Base-by-base conservation (phyloP, 2,797 vertebrate species). In the Coccyzus lansbergi region DNA sequence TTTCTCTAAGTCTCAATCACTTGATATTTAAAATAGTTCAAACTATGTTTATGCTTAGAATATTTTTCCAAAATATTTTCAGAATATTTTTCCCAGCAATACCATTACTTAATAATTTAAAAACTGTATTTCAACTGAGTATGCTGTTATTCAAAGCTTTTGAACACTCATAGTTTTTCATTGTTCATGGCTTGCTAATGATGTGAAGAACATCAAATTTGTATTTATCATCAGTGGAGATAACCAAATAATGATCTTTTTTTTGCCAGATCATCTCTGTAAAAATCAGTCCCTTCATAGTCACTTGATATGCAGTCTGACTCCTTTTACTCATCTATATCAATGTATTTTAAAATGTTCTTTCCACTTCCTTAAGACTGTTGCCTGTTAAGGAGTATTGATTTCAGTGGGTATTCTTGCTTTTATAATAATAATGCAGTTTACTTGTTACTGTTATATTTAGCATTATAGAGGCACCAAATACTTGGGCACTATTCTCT, bases 401-500 rank as follows among this genome's bases (percentile, higher is more conserved):
- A 71, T 68, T 55, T 72, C 31, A 48, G 7, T 28, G 31, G 3
- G 33, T 93, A 19, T 51, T 2, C 15, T 49, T 83, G 7, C 4
- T 84, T 56, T 63, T 58, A 33, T 48, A 44, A 14, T 25, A 51
- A 51, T 42, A 33, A 69, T 1, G 2, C 6, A 21, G 17, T 58
- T 28, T 58, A n/a, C n/a, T 44, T 51, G 24, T 63, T 64, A 77
- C 2, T 71, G 12, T 48, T 67, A 4, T 48, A 25, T 36, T 58
- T 76, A 7, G 1, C 3, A 10, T 48, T 38, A 51, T 19, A 38
- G 4, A 60, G 3, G 21, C 10, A 31, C 19, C 0, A 3, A 69
- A 94, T 72, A 4, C 29, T 65, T 76, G 19, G 15, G 11, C 4
- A 11, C 0, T 69, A 4, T 18, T 67, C 9, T 60, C 53, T 72